Evolutionary conservation across 2,797 vertebrate species (phyloP).

Genomic region (Bradypus variegatus): DNA sequence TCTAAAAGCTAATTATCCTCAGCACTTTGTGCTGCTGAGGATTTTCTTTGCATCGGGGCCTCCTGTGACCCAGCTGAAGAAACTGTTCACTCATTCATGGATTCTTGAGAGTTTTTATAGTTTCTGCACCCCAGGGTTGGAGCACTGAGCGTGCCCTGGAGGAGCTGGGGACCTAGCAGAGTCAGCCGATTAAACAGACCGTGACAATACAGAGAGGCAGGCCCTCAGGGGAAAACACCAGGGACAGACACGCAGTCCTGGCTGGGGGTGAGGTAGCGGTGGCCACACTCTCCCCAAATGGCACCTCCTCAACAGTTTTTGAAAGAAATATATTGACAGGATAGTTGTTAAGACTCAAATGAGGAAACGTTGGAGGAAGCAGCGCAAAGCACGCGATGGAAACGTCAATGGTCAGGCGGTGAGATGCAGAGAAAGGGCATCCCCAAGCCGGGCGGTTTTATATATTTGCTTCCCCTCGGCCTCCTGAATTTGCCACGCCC

Average conservation of each 20-base stretch:
- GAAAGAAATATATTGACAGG: conserved; percentile 21
- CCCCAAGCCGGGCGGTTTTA: background rate
- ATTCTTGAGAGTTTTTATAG: background rate
- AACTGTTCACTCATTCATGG: background rate
- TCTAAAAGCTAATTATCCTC: background rate
- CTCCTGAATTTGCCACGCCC: background rate
- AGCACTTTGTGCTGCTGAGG: background rate
- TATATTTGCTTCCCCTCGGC: background rate
- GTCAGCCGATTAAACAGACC: background rate
- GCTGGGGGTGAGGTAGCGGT: background rate
- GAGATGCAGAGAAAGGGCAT: background rate
- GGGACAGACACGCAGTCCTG: background rate
- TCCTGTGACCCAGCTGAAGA: background rate
- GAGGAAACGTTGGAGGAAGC: background rate
- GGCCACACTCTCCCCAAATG: background rate
- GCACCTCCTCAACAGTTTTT: background rate
- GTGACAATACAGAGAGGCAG: background rate
- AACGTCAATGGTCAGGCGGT: background rate
- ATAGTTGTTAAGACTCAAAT: background rate
- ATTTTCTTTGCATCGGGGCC: background rate
- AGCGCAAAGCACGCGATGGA: background rate
- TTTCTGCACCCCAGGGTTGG: background rate
- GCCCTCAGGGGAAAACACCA: too few species aligned
- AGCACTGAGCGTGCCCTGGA: background rate
- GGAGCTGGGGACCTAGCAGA: background rate